These are phyloP conservation scores for Notocelia uddmanniana DNA, from an alignment of 2,888 invertebrate species.

Conservation along the genomic window DNA sequence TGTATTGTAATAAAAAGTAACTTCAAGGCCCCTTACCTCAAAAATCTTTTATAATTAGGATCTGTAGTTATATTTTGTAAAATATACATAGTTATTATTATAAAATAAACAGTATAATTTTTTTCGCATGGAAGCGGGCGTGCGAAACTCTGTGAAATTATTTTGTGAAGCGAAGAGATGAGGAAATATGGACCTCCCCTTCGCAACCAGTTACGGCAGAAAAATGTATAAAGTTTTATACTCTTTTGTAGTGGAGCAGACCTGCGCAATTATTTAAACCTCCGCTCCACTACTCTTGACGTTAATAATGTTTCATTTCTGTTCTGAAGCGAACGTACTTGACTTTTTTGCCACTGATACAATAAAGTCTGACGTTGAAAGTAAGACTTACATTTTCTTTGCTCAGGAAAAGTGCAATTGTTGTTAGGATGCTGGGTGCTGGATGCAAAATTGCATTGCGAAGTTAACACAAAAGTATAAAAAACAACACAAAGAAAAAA, in stretches of 20 bases:
- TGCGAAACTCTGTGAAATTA: background rate
- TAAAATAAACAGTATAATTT: no score
- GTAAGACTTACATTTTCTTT: slow-evolving; percentile 25
- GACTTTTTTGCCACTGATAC: slow-evolving; percentile 18
- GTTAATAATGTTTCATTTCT: slow-evolving; percentile 33
- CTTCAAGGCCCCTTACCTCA: no score
- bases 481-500: no score
- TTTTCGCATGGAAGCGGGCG: no score
- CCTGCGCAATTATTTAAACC: slow-evolving; percentile 26
- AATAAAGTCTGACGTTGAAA: slow-evolving; percentile 26
- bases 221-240: slow-evolving; percentile 15
- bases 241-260: slow-evolving; percentile 17
- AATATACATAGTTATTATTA: no score
- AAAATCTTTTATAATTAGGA: no score
- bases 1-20: no score
- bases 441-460: background rate
- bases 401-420: slow-evolving; percentile 3
- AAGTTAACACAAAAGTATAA: background rate
- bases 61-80: no score
- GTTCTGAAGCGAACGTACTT: slow-evolving; percentile 23
- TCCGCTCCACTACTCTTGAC: slow-evolving; percentile 6
- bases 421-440: slow-evolving; percentile 4
- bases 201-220: background rate
- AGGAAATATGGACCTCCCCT: background rate
- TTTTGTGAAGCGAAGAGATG: background rate